These are phyloP conservation scores for Stigmatopora nigra DNA, from an alignment of 2,113 vertebrate genomes.

Conservation along the genomic window DNA sequence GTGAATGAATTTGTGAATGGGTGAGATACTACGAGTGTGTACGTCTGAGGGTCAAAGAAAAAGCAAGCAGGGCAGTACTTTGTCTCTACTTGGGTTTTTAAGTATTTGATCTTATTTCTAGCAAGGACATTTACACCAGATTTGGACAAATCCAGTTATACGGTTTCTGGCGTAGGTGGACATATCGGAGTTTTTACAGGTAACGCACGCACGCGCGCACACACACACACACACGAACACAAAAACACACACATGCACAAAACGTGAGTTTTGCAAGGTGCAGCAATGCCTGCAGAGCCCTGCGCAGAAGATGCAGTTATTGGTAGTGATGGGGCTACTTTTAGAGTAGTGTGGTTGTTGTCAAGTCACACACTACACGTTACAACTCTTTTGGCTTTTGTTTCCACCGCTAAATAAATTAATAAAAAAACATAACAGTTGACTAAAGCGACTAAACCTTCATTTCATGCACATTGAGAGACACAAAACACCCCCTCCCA, in stretches of 20 bases:
- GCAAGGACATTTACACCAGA: constrained; percentile 24
- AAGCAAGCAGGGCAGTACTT: constrained; percentile 35
- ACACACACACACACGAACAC: background rate
- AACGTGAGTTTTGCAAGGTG: background rate
- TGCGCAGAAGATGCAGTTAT: background rate
- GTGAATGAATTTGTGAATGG: constrained; percentile 20
- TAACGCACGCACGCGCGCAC: constrained; percentile 15
- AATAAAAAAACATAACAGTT: constrained; percentile 6
- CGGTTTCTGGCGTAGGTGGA: constrained; percentile 16
- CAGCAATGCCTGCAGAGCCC: background rate
- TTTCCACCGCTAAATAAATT: constrained; percentile 42
- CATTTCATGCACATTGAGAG: constrained; percentile 22
- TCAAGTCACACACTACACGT: constrained; percentile 38
- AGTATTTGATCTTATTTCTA: constrained; percentile 20
- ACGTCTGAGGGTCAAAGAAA: background rate
- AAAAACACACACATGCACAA: background rate
- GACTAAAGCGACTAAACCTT: constrained; percentile 50
- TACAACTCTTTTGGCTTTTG: constrained; percentile 53
- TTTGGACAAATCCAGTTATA: constrained; percentile 5
- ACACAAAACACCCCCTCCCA: constrained; percentile 24
- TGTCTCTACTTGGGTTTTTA: constrained; percentile 37
- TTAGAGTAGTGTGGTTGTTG: constrained; percentile 39
- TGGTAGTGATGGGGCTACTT: constrained; percentile 8
- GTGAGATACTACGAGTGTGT: constrained; percentile 6
- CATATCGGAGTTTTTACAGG: constrained; percentile 25